These are phyloP conservation scores for Tribolium madens DNA, from an alignment of 1,140 invertebrate genomes.

Conservation along the genomic window DNA sequence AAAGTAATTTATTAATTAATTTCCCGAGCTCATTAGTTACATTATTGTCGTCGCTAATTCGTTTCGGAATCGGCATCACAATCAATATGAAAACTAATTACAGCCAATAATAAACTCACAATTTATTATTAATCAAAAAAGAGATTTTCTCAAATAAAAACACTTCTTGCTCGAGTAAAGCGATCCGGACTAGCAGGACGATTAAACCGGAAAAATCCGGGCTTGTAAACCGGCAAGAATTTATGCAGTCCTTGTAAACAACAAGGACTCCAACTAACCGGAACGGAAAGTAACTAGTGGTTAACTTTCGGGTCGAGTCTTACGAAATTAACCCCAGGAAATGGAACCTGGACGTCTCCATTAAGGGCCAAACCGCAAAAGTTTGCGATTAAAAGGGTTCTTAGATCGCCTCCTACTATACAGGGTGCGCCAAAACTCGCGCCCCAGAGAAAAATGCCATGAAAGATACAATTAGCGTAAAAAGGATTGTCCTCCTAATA, in stretches of 20 bases:
- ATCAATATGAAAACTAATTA: slow-evolving; percentile 18
- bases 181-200: too few relatives aligned
- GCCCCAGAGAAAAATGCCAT: too few relatives aligned
- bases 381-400: too few relatives aligned
- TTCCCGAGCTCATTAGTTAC: slow-evolving; percentile 31
- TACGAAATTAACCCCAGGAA: slow-evolving; percentile 20
- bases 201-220: too few relatives aligned
- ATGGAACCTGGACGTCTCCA: slow-evolving; percentile 25
- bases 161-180: background rate
- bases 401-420: too few relatives aligned
- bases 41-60: slow-evolving; percentile 28
- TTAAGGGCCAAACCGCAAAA: slow-evolving; percentile 9
- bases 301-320: slow-evolving; percentile 25
- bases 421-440: too few relatives aligned
- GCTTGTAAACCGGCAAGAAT: too few relatives aligned
- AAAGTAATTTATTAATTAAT: slow-evolving; percentile 34
- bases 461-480: too few relatives aligned
- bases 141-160: background rate
- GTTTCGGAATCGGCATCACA: slow-evolving; percentile 8
- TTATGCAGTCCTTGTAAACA: background rate
- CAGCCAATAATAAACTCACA: background rate
- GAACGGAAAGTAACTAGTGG: slow-evolving; percentile 25
- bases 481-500: too few relatives aligned
- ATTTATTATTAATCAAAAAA: background rate
- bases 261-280: slow-evolving; percentile 1